Percentiles rank a stretch among this genome's conserved stretches.
Evolutionary conservation across 2,797 vertebrate genomes (phyloP).

Genomic region (Smutsia gigantea): DNA sequence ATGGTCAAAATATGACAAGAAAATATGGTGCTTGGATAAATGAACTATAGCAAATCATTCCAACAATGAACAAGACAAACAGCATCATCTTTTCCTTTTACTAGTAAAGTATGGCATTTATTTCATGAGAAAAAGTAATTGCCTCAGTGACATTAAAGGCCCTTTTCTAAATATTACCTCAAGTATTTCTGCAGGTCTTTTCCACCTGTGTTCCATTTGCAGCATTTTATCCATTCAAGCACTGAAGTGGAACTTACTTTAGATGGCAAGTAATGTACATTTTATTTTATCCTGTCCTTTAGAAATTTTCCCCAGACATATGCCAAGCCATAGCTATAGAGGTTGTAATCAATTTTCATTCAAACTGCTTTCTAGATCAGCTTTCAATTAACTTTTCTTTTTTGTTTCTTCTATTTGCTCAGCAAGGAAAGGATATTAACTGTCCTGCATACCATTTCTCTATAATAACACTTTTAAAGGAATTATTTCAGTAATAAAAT

Average conservation of each 20-base stretch:
- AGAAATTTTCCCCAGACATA: slow-evolving; percentile 28
- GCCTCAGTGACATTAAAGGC: slow-evolving; percentile 56
- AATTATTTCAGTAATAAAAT: neutral
- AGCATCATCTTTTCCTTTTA: slow-evolving; percentile 64
- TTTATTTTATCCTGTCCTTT: slow-evolving; percentile 58
- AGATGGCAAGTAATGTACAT: slow-evolving; percentile 12
- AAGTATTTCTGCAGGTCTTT: slow-evolving; percentile 55
- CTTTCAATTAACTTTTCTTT: slow-evolving; percentile 59
- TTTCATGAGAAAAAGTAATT: slow-evolving; percentile 72
- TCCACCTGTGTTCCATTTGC: slow-evolving; percentile 61
- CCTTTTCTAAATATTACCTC: slow-evolving; percentile 61
- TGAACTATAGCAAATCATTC: slow-evolving; percentile 65
- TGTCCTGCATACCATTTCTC: neutral
- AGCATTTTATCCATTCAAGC: slow-evolving; percentile 56
- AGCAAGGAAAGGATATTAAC: neutral
- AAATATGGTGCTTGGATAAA: slow-evolving; percentile 66
- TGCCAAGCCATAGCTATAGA: neutral
- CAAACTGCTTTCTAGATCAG: slow-evolving; percentile 39
- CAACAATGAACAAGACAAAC: slow-evolving; percentile 64
- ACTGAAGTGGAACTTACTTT: slow-evolving; percentile 69
- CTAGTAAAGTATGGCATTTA: slow-evolving; percentile 61
- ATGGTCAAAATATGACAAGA: slow-evolving; percentile 69
- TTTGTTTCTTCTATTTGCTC: neutral
- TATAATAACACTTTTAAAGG: neutral
- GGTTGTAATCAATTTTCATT: slow-evolving; percentile 12